These are phyloP conservation scores for Spatulosminthurus flaviceps DNA, from an alignment of 2,888 invertebrate genomes.

Conservation along the genomic window DNA sequence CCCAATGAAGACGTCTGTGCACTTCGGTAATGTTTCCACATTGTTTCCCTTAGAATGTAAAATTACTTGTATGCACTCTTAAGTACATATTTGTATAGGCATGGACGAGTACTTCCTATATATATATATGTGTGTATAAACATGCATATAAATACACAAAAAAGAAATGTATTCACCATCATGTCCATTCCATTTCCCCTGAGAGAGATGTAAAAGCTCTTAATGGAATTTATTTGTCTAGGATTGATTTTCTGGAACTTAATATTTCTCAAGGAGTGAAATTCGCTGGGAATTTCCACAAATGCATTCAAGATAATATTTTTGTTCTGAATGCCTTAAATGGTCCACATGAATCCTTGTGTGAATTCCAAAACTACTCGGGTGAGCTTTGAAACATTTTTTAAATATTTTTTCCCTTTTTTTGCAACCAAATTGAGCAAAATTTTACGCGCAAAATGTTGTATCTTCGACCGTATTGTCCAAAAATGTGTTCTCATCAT, in stretches of 20 bases:
- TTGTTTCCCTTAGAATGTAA: too few relatives aligned
- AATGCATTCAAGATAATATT: conserved; percentile 57
- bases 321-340: conserved; percentile 55
- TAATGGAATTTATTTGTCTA: conserved; percentile 50
- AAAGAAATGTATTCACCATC: too few relatives aligned
- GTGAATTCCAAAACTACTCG: conserved; percentile 60
- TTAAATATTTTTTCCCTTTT: conserved; percentile 13
- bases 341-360: conserved; percentile 58
- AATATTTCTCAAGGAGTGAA: conserved; percentile 64
- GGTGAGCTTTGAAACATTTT: conserved; percentile 53
- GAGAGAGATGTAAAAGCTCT: not conserved
- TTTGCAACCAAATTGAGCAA: too few relatives aligned
- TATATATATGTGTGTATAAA: too few relatives aligned
- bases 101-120: not conserved
- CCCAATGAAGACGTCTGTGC: conserved; percentile 65
- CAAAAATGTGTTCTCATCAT: too few relatives aligned
- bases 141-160: too few relatives aligned
- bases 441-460: too few relatives aligned
- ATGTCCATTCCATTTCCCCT: too few relatives aligned
- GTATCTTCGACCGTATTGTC: too few relatives aligned
- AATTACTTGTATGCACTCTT: too few relatives aligned
- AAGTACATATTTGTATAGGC: not conserved
- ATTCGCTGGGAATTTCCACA: conserved; percentile 51
- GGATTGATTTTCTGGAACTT: conserved; percentile 65
- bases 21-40: conserved; percentile 64